phyloP scores from a whole-genome alignment of 2,797 vertebrate genomes.

The Somateria mollissima region DNA sequence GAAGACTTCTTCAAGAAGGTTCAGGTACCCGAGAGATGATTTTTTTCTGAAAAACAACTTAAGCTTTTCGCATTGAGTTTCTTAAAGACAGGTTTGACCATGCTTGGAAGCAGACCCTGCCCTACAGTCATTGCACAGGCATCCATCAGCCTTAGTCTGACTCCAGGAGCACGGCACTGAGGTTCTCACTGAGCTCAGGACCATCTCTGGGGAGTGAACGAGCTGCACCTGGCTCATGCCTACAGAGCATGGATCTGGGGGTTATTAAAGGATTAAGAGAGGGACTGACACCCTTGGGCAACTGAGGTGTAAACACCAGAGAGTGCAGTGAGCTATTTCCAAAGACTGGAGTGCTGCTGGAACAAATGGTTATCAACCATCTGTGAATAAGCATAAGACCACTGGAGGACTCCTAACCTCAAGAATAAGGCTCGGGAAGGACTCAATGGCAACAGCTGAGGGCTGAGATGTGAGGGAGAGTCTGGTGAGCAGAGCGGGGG shows the following conservation, averaged over 20 bases:
- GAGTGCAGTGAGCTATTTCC: background rate
- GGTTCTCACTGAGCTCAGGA: background rate
- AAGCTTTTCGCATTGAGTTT: background rate
- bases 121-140: background rate
- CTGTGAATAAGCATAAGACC: background rate
- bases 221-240: background rate
- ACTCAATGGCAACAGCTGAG: background rate
- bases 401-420: background rate
- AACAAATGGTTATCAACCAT: background rate
- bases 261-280: background rate
- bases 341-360: background rate
- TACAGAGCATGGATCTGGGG: background rate
- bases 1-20: background rate
- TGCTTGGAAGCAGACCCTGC: background rate
- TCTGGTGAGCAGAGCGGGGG: background rate
- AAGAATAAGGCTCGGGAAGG: background rate
- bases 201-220: background rate
- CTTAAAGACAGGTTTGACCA: background rate
- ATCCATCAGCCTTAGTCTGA: background rate
- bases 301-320: background rate
- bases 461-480: background rate
- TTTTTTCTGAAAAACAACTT: background rate
- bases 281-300: background rate
- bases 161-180: background rate
- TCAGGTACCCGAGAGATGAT: background rate